Evolutionary conservation across 2,113 vertebrate species (phyloP).

Genomic region (Tychaedon coryphoeus): DNA sequence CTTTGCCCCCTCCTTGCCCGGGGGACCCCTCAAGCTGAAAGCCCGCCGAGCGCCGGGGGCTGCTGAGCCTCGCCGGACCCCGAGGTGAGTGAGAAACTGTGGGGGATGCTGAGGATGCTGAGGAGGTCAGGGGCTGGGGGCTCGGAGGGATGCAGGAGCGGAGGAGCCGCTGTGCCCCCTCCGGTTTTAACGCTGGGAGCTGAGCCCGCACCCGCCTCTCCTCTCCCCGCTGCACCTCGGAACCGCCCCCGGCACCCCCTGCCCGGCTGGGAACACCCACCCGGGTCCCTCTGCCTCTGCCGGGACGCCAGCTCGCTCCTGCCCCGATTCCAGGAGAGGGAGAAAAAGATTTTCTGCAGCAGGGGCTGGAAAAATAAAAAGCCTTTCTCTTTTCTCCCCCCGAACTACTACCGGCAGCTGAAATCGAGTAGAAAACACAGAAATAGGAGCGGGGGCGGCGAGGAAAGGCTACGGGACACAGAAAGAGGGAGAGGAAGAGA

Average conservation of each 20-base stretch:
- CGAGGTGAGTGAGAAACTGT: accelerated
- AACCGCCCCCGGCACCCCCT: background rate
- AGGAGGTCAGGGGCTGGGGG: background rate
- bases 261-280: background rate
- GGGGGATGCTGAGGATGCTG: background rate
- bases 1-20: background rate
- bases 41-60: background rate
- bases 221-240: no score
- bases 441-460: accelerated
- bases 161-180: background rate
- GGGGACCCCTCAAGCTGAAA: background rate
- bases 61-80: background rate
- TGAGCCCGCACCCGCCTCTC: accelerated
- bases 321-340: background rate
- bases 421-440: background rate
- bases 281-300: background rate
- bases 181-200: background rate
- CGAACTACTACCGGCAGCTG: background rate
- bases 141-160: background rate
- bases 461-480: background rate
- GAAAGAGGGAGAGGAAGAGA: background rate
- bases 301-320: background rate
- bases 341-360: background rate
- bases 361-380: background rate
- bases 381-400: accelerated